Evolutionary conservation across 2,797 vertebrate species (phyloP).

Genomic region (Coregonus ussuriensis): DNA sequence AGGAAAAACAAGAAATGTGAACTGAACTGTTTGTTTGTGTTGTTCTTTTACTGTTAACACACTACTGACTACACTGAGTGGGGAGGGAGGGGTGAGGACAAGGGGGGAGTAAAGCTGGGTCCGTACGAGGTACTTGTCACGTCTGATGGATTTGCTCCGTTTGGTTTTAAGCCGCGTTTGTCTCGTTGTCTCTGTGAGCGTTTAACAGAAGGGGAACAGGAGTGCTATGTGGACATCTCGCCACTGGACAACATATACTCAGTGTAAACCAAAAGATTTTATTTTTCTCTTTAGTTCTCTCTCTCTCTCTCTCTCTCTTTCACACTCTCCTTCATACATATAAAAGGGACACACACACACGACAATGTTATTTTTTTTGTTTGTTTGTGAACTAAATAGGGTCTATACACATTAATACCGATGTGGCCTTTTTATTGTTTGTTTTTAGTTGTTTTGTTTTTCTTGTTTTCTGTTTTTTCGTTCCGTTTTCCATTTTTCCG

Average conservation of each 20-base stretch:
- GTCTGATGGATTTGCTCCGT: conserved; percentile 90
- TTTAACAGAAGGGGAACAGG: conserved; percentile 82
- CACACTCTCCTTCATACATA: conserved; percentile 69
- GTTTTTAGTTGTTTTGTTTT: conserved; percentile 16
- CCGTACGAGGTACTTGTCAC: conserved; percentile 92
- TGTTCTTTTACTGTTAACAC: conserved; percentile 24
- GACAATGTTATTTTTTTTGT: conserved; percentile 69
- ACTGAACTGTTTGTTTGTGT: not conserved
- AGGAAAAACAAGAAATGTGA: conserved; percentile 11
- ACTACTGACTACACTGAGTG: conserved; percentile 68
- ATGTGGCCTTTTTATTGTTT: conserved; percentile 74
- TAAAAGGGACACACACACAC: conserved; percentile 67
- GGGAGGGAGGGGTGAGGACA: conserved; percentile 42
- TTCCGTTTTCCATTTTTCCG: conserved; percentile 44
- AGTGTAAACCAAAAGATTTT: conserved; percentile 86
- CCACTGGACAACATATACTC: conserved; percentile 95
- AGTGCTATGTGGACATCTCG: conserved; percentile 85
- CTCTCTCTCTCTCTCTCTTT: conserved; percentile 52
- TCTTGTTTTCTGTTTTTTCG: too few relatives aligned
- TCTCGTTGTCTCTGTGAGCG: conserved; percentile 85
- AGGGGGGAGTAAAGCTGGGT: conserved; percentile 90
- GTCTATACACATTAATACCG: conserved; percentile 89
- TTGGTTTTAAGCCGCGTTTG: conserved; percentile 89
- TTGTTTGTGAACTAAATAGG: conserved; percentile 77
- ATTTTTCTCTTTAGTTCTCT: conserved; percentile 61